Evolutionary conservation across 2,797 vertebrate genomes (phyloP), one percentile per base, ranked within the genome.

Genomic region (Sylvilagus floridanus): DNA sequence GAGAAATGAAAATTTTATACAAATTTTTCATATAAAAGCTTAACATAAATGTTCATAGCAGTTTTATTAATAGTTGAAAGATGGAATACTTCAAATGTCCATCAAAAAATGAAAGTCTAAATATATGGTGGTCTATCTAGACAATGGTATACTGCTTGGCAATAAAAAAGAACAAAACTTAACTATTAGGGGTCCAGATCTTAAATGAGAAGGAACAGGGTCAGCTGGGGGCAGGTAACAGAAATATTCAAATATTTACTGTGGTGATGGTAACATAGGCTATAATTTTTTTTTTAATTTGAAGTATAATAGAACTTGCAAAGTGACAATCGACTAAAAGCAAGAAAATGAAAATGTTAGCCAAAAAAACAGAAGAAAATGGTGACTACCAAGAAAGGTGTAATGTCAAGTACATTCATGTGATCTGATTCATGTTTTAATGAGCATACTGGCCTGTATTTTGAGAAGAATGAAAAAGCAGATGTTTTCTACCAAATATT

Each of bases 11-110:
- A 90, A 68, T 42, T 42, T 42, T 42, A 42, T 9, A 42, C 42
- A 42, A 42, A 9, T 4, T 30, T 13, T 85, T 84, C 91, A n/a
- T 57, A 62, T 16, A 83, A 95, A 90, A 7, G 1, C 37, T 71
- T 93, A 63, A n/a, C 24, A 84, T 68, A 90, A 84, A 66, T 91
- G 60, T 88, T 68, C 30, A 42, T 16, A 87, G 22, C 86, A 60
- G 9, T 7, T 69, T 83, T 73, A 82, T 88, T 89, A 79, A 81
- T 57, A 91, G 12, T 35, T 7, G 30, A 32, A 82, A 77, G 26
- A 63, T 62, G 32, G 30, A 90, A 37, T 4, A 78, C 73, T 47
- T n/a, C 4, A 88, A 62, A 76, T 76, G 6, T 72, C 3, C 5
- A 30, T 35, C 5, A 57, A 73, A 78, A 79, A 4, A 54, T n/a